Base-by-base conservation (phyloP, 1,140 invertebrate genomes). In the Apis florea region DNA sequence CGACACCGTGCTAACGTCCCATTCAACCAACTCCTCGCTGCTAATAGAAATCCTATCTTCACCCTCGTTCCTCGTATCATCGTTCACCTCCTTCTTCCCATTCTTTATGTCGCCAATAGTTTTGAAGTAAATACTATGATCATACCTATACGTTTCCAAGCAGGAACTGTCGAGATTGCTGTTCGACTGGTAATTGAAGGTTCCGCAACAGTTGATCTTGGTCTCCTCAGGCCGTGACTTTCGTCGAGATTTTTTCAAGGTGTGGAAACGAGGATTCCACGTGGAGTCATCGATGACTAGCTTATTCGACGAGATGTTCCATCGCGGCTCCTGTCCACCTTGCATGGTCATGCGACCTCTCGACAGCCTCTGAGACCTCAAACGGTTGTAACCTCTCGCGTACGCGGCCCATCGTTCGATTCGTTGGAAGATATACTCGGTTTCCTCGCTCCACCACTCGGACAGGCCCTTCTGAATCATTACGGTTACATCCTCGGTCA, bases 41-140 rank as follows among this genome's bases (percentile, higher is more conserved):
- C 63, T 58, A 15, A 83, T 68, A 10, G 61, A 83, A 0, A 77
- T 24, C 49, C 68, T 77, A 8, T 79, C 72, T 8, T 82, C 69
- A 13, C 75, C n/a, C 0, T 66, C 59, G 12, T 82, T 56, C 24
- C 76, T 72, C 17, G 19, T 17, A 0, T 82, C 51, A 0, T 82
- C 51, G 0, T 10, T 59, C 0, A 9, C 3, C 3, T 83, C 49
- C 15, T 61, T 89, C 56, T 89, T 91, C 13, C 80, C 81, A 24
- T 59, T 89, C 31, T 59, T 89, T 0, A 92, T 88, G 51, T 93
- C 93, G 1, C 93, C 93, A 15, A 94, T 89, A 0, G 92, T 94
- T 82, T 94, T 93, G 71, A 94, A 94, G 51, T 94, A 94, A 63
- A 94, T 93, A 54, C 93, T 94, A 68, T 93, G 93, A 59, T 94